These are phyloP conservation scores for Leptogaster cylindrica DNA, from an alignment of 2,888 invertebrate genomes.

Conservation along the genomic window DNA sequence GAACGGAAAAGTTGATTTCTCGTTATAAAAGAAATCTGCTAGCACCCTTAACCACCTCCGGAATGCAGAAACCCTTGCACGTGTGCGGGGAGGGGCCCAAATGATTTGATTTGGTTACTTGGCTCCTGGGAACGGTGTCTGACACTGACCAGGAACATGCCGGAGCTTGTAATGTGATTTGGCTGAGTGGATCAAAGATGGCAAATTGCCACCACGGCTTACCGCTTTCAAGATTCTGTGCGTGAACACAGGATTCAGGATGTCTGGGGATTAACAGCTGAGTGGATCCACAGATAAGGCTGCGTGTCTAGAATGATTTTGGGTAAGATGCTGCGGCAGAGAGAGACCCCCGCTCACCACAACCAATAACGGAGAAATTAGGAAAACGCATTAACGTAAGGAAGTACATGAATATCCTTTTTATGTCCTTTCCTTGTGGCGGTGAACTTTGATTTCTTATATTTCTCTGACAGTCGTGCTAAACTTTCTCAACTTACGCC, in stretches of 20 bases:
- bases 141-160: slow-evolving; percentile 22
- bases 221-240: not conserved
- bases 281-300: slow-evolving; percentile 1
- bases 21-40: slow-evolving; percentile 31
- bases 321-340: too few species aligned
- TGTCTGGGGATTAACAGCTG: slow-evolving; percentile 5
- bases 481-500: slow-evolving; percentile 13
- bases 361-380: slow-evolving; percentile 48
- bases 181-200: slow-evolving; percentile 7
- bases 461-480: slow-evolving; percentile 11
- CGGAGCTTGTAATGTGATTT: slow-evolving; percentile 14
- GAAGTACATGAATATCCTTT: slow-evolving; percentile 57
- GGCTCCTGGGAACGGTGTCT: slow-evolving; percentile 22
- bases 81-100: slow-evolving; percentile 12
- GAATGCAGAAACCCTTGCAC: not conserved
- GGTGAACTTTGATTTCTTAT: slow-evolving; percentile 34
- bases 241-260: not conserved
- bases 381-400: slow-evolving; percentile 53
- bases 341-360: not conserved
- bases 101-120: slow-evolving; percentile 43
- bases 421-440: slow-evolving; percentile 47
- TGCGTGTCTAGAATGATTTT: slow-evolving; percentile 5
- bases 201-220: not conserved
- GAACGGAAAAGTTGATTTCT: slow-evolving; percentile 40
- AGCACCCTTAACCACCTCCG: not conserved